Evolutionary conservation across 2,113 vertebrate genomes (phyloP).

Genomic region (Cricetomys ansorgei): DNA sequence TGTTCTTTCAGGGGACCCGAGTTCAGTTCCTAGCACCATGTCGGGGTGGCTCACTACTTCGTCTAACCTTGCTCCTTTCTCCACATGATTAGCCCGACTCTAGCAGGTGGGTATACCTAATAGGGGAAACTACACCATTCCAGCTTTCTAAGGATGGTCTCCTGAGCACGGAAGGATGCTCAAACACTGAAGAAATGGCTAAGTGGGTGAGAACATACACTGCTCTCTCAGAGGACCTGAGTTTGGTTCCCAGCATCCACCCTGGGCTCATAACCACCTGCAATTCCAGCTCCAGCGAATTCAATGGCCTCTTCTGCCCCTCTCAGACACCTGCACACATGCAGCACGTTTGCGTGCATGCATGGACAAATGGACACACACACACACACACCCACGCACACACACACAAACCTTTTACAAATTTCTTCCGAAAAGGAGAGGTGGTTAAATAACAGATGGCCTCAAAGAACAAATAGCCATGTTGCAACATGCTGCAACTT

Average conservation of each 20-base stretch:
- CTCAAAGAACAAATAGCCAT: background rate
- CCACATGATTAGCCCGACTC: background rate
- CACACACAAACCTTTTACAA: background rate
- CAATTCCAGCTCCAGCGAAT: background rate
- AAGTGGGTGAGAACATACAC: background rate
- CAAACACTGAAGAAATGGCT: background rate
- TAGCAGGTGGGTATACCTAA: background rate
- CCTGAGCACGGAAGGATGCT: background rate
- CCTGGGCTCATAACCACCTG: background rate
- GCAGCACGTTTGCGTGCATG: accelerated
- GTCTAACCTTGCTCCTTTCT: background rate
- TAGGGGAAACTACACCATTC: accelerated
- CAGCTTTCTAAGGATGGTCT: background rate
- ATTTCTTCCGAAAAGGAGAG: background rate
- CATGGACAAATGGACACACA: background rate
- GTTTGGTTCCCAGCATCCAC: background rate
- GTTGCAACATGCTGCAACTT: accelerated
- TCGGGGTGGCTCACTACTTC: background rate
- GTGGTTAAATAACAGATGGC: background rate
- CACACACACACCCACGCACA: background rate
- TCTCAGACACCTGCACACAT: background rate
- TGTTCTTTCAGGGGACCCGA: background rate
- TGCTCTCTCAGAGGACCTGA: background rate
- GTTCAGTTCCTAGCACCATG: background rate
- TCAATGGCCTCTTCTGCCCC: background rate